phyloP scores from a whole-genome alignment of 2,888 invertebrate species.

The Axea sp. region DNA sequence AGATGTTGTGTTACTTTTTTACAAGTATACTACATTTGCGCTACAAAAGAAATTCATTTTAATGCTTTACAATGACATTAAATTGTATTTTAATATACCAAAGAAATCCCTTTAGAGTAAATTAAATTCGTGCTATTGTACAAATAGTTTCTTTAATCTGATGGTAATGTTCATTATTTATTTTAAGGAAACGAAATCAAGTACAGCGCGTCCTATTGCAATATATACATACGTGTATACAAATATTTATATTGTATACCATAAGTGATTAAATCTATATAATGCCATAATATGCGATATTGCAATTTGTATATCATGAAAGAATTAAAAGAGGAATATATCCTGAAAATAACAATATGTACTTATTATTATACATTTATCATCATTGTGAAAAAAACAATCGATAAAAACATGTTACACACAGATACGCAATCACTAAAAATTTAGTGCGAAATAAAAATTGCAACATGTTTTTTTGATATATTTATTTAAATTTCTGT shows the following conservation, averaged over 20 bases:
- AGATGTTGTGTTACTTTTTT: no score
- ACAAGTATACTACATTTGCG: no score
- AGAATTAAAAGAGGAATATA: constrained; percentile 76
- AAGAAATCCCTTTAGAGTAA: no score
- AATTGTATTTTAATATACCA: no score
- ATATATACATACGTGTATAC: constrained; percentile 73
- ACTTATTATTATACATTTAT: constrained; percentile 45
- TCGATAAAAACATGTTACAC: constrained; percentile 18
- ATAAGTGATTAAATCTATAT: constrained; percentile 73
- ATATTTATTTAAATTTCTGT: not conserved
- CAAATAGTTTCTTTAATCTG: not conserved
- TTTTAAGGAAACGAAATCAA: constrained; percentile 52
- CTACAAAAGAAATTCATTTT: no score
- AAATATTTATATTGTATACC: constrained; percentile 70
- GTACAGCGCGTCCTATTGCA: constrained; percentile 66
- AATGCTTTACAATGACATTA: no score
- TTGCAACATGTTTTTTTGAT: constrained; percentile 13
- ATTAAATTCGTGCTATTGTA: no score
- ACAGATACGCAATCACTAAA: not conserved
- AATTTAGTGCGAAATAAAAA: not conserved
- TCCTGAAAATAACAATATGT: constrained; percentile 66
- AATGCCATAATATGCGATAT: constrained; percentile 76
- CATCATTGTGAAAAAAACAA: constrained; percentile 53
- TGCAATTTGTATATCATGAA: constrained; percentile 78
- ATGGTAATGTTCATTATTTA: not conserved